These are phyloP conservation scores for Rhopalosiphum padi DNA, from an alignment of 1,140 invertebrate genomes.

Conservation along the genomic window DNA sequence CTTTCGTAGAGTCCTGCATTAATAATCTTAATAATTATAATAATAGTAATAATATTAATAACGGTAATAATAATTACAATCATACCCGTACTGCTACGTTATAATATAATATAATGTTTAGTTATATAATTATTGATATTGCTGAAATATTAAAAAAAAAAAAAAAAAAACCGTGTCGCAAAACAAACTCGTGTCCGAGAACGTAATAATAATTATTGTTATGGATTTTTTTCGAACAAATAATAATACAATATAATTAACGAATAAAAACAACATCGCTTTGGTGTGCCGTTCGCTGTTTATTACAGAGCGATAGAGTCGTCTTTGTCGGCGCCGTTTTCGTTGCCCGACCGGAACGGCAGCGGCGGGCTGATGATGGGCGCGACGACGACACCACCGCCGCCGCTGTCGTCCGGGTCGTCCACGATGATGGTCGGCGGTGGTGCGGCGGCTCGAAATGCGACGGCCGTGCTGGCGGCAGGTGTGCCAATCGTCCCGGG, in stretches of 20 bases:
- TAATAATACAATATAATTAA: neutral
- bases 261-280: neutral
- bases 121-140: neutral
- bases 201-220: neutral
- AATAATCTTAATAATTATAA: neutral
- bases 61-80: neutral
- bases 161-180: neutral
- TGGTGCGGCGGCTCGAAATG: neutral
- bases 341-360: neutral
- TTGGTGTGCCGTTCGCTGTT: neutral
- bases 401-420: neutral
- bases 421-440: slow-evolving; percentile 18
- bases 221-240: neutral
- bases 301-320: slow-evolving; percentile 31
- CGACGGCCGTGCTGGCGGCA: no score
- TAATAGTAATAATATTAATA: neutral
- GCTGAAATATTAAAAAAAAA: neutral
- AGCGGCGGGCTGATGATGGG: slow-evolving; percentile 42
- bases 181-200: neutral
- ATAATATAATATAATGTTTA: neutral
- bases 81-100: neutral
- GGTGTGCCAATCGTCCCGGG: neutral
- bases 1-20: neutral
- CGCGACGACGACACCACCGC: neutral
- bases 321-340: neutral